Evolutionary conservation across 2,888 invertebrate genomes (phyloP), one percentile per base, ranked within the genome.

Genomic region (Spodoptera picta): DNA sequence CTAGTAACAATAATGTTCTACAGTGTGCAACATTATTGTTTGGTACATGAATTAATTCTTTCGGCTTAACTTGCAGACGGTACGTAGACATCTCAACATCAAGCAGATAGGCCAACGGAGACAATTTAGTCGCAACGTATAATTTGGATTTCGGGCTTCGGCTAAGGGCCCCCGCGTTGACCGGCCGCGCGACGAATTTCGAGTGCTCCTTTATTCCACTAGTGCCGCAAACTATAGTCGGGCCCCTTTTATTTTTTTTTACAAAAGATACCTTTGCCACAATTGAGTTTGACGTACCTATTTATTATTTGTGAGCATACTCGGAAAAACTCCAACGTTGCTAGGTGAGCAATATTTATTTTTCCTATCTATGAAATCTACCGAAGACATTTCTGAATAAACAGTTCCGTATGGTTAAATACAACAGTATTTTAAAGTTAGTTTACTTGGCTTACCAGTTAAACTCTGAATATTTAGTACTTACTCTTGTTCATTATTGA

Each of bases 61-160:
- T 6, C 7, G 6, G 7, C 24, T 24, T 47, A 23, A 59, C 63
- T 72, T 77, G 82, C 81, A 36, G 70, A 80, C 87, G 56, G 83
- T 90, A 89, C 63, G 69, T 85, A 87, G 87, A 87, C 86, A 86
- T 87, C 84, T 88, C 82, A 81, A 89, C 87, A 87, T 83, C 83
- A 81, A 81, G 83, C 79, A 80, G 86, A 84, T 85, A 84, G 84
- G 83, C 84, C 80, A 84, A 77, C 74, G 81, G 84, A 85, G 89
- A 91, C 89, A 91, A 91, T 90, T 92, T 90, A 86, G 87, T 84
- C 83, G 83, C 85, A 87, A 85, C 87, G 89, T 89, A 89, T 92
- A 92, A 92, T 92, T 93, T 90, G 86, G 83, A 77, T 81, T 81
- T 83, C 75, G 79, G 82, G 77, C 81, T 81, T 83, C 75, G 79